These are phyloP conservation scores for Polymixis flavicincta DNA, from an alignment of 2,888 invertebrate genomes.

Conservation along the genomic window DNA sequence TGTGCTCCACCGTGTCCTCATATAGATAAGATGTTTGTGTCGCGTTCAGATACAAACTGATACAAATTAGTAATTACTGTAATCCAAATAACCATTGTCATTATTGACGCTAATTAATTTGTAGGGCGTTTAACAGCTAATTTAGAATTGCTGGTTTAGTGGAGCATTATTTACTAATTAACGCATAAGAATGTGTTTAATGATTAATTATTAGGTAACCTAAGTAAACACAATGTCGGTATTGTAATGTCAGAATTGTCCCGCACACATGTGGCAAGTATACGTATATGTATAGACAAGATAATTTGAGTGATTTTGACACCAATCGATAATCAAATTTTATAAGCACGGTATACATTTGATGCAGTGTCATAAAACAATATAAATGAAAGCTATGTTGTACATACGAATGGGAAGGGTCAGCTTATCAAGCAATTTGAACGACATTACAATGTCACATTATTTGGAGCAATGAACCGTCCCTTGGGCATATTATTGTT, in stretches of 20 bases:
- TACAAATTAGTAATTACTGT: background rate
- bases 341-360: slow-evolving; percentile 19
- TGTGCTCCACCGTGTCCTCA: no score
- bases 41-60: background rate
- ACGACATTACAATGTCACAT: slow-evolving; percentile 28
- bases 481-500: slow-evolving; percentile 16
- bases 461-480: slow-evolving; percentile 13
- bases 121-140: background rate
- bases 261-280: no score
- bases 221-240: background rate
- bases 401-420: background rate
- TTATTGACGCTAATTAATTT: slow-evolving; percentile 3
- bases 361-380: slow-evolving; percentile 26
- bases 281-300: background rate
- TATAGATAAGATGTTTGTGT: background rate
- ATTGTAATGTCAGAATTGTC: background rate
- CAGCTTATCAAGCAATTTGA: slow-evolving; percentile 32
- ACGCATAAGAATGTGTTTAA: background rate
- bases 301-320: slow-evolving; percentile 23
- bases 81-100: background rate
- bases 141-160: background rate
- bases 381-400: slow-evolving; percentile 20
- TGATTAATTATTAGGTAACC: background rate
- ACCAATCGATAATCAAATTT: slow-evolving; percentile 7
- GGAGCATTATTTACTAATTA: background rate